Base-by-base conservation (phyloP, 2,113 vertebrate species). In the Leptobrachium ailaonicum region DNA sequence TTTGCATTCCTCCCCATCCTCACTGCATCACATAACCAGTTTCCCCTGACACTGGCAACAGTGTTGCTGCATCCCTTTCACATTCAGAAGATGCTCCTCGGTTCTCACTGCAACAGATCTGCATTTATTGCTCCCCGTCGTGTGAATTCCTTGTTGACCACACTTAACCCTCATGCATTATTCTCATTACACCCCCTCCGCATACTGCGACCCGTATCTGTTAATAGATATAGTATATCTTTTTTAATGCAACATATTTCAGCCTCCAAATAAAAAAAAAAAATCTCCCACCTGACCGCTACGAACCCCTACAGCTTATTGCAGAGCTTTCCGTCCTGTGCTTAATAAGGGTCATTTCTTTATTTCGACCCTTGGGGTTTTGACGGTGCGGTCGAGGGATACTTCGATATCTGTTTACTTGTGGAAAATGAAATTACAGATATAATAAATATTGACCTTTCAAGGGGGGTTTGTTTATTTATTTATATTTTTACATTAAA, bases 21-120 rank as follows among this genome's bases (percentile, higher is more conserved):
- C 43, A 47, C 44, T 45, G 43, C 14, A 70, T 56, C 20, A 47
- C 47, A 32, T 32, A 58, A 60, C 10, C 13, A 12, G 56, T 12
- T 60, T 60, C 56, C 13, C 2, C 8, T 60, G 11, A 2, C 11
- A 60, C 56, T 60, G 56, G 6, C 56, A 13, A 13, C 68, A 68
- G 54, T 42, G 20, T 44, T 70, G 42, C 40, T 67, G 75, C 75
- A 77, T 69, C 66, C 68, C 67, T 77, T 43, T 43, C 11, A 56
- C 7, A 76, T 56, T 53, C 66, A 13, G 45, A 13, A 40, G 43
- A 75, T 60, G 4, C 11, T 60, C 56, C 3, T 12, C 11, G 11
- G 56, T 60, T 12, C 56, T 60, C 56, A 60, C 56, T 60, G 56
- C 56, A 60, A 60, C 56, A 60, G 56, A 60, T 8, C 56, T 3